A percentile compares a stretch with the other conserved stretches of the same genome.
Conservation (phyloP, 2,113 vertebrate species). For the Tragelaphus buxtoni region DNA sequence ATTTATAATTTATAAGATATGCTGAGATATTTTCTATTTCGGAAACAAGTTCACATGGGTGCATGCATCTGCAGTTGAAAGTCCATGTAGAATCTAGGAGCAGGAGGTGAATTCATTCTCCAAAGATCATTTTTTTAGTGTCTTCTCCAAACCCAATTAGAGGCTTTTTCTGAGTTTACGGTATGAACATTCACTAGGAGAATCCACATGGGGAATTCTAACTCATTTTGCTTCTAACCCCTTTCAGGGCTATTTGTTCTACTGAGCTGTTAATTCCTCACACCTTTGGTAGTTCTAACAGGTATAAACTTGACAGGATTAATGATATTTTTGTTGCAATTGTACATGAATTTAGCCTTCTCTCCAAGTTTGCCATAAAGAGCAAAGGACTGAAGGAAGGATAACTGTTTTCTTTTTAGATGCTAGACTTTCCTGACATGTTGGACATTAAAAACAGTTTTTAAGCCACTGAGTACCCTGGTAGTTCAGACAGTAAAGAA, state of each 20-base stretch:
- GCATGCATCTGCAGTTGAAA: neutral
- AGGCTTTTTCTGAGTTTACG: neutral
- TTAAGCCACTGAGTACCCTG: rapidly evolving
- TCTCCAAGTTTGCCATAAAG: neutral
- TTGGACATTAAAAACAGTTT: neutral
- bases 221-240: neutral
- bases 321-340: neutral
- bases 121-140: neutral
- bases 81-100: neutral
- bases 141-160: neutral
- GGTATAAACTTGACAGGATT: neutral
- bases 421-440: rapidly evolving
- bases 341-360: neutral
- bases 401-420: neutral
- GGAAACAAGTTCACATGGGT: neutral
- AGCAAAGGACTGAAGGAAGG: neutral
- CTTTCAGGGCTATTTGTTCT: neutral
- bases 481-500: neutral
- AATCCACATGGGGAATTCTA: rapidly evolving
- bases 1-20: neutral
- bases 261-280: neutral
- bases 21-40: neutral
- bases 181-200: neutral
- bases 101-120: neutral
- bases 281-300: neutral